Evolutionary conservation across 37 sponge, comb jelly and placozoan species (phyloP).

Genomic region (Haliclona indistincta): DNA sequence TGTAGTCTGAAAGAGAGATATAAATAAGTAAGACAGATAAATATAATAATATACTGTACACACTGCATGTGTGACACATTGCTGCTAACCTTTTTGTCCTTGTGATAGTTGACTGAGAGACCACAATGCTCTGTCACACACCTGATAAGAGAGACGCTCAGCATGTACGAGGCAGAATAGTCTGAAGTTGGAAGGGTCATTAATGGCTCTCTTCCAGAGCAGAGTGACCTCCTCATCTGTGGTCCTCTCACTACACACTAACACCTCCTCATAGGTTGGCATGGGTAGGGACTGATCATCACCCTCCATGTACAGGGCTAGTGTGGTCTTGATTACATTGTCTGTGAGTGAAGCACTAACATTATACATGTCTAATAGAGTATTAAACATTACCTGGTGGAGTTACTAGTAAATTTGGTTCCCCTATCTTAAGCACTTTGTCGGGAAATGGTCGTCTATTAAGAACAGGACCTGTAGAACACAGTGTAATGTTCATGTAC

Average conservation of each 20-base stretch:
- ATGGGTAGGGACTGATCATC: slow-evolving; percentile 48
- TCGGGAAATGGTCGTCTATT: not conserved
- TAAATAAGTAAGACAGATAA: not conserved
- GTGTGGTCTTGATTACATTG: slow-evolving; percentile 35
- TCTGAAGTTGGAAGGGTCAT: slow-evolving; percentile 51
- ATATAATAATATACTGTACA: not conserved
- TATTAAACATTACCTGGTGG: slow-evolving; percentile 21
- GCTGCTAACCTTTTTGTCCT: slow-evolving; percentile 16
- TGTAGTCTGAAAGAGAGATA: slow-evolving; percentile 27
- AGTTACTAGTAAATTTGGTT: slow-evolving; percentile 38
- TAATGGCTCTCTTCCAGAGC: slow-evolving; percentile 70
- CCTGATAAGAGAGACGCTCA: slow-evolving; percentile 65
- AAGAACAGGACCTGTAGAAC: slow-evolving; percentile 2
- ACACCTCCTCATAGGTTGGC: slow-evolving; percentile 71
- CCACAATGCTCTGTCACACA: slow-evolving; percentile 45
- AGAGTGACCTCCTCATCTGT: slow-evolving; percentile 77
- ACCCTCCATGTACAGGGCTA: slow-evolving; percentile 54
- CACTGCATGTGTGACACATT: not conserved
- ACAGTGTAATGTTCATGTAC: not conserved
- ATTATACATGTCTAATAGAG: not conserved
- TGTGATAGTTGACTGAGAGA: slow-evolving; percentile 24
- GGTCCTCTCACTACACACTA: slow-evolving; percentile 50
- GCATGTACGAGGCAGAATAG: slow-evolving; percentile 75
- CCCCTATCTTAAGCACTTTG: slow-evolving; percentile 21
- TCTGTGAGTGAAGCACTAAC: slow-evolving; percentile 29